A percentile compares a stretch with the other conserved stretches of the same genome.
These are phyloP conservation scores for Oligia fasciuncula DNA, from an alignment of 2,888 invertebrate genomes.

Conservation along the genomic window DNA sequence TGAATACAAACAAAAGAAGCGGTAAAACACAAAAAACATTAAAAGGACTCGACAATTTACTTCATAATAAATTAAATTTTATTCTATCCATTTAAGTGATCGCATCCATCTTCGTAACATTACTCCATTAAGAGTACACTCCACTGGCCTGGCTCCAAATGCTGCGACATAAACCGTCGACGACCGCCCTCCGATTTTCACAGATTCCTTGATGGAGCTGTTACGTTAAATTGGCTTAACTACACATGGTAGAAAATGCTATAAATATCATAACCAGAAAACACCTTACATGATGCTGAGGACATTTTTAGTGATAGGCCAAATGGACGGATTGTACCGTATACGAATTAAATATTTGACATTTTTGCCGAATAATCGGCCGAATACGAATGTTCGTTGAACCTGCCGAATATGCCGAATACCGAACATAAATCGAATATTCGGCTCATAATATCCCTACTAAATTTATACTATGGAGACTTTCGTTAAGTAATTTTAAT, in stretches of 20 bases:
- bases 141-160: slow-evolving; percentile 77
- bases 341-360: no score
- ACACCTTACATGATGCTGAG: neutral
- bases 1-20: slow-evolving; percentile 16
- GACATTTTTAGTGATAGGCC: no score
- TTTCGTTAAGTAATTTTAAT: no score
- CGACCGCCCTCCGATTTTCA: slow-evolving; percentile 49
- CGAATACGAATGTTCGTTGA: no score
- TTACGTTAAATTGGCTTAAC: slow-evolving; percentile 15
- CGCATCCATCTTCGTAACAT: slow-evolving; percentile 65
- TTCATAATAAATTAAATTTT: slow-evolving; percentile 59
- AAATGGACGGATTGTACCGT: no score
- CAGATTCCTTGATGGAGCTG: slow-evolving; percentile 53
- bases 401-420: no score
- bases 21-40: slow-evolving; percentile 30
- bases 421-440: no score
- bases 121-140: slow-evolving; percentile 74
- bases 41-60: slow-evolving; percentile 57
- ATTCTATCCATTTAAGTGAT: slow-evolving; percentile 64
- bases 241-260: neutral
- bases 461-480: no score
- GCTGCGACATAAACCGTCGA: slow-evolving; percentile 57
- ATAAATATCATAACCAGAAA: neutral
- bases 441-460: no score
- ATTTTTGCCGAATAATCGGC: no score